phyloP scores from a whole-genome alignment of 2,888 invertebrate species.

The Teleiodes luculella region DNA sequence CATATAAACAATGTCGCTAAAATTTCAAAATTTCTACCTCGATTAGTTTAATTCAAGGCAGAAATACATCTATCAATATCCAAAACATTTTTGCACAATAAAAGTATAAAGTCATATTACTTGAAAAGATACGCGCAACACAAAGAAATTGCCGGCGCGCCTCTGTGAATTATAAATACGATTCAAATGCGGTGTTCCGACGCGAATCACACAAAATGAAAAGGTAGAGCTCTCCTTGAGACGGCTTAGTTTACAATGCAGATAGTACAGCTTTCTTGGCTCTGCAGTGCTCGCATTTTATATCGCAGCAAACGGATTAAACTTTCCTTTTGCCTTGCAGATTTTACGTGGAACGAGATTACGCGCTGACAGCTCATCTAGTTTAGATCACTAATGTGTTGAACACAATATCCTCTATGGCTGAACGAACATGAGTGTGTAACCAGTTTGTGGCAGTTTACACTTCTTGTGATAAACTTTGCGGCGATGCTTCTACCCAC shows the following conservation, averaged over 20 bases:
- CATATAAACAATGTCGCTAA: too few relatives aligned
- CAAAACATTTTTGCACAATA: conserved; percentile 16
- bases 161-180: conserved; percentile 40
- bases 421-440: too few relatives aligned
- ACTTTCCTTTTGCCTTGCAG: conserved; percentile 12
- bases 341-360: conserved; percentile 2
- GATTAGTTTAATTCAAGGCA: too few relatives aligned
- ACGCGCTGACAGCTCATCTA: conserved; percentile 1
- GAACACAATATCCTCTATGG: too few relatives aligned
- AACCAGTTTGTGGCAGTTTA: not conserved
- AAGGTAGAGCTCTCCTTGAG: conserved; percentile 29
- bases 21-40: too few relatives aligned
- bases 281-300: conserved; percentile 25
- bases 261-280: conserved; percentile 35
- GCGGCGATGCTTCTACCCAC: not conserved
- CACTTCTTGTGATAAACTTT: not conserved
- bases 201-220: conserved; percentile 40
- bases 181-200: conserved; percentile 33
- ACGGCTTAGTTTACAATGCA: conserved; percentile 33
- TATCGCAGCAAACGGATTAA: conserved; percentile 11
- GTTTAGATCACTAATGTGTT: conserved; percentile 7
- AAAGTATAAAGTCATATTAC: conserved; percentile 22
- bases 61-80: not conserved
- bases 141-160: conserved; percentile 35
- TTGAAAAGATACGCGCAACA: conserved; percentile 32